Evolutionary conservation across 2,113 vertebrate species (phyloP).

Genomic region (Oryctolagus cuniculus): DNA sequence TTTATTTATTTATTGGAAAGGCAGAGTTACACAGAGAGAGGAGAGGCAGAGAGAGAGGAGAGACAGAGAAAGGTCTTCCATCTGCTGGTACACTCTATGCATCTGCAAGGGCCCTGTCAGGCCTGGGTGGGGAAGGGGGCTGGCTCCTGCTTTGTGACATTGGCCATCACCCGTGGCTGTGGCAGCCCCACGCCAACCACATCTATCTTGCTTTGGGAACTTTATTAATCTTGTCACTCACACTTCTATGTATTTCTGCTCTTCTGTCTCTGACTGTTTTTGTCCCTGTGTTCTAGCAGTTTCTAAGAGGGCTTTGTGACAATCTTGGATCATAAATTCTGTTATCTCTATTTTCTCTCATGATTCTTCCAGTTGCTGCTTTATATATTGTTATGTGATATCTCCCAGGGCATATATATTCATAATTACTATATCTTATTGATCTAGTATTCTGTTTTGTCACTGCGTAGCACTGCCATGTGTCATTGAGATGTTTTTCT

Average conservation of each 20-base stretch:
- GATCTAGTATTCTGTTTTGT: neutral
- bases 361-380: neutral
- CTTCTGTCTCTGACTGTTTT: neutral
- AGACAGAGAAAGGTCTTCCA: too few species aligned
- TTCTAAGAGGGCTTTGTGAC: neutral
- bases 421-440: accelerated
- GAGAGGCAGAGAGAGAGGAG: too few species aligned
- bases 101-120: accelerated
- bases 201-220: neutral
- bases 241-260: neutral
- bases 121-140: accelerated
- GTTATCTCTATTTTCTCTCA: neutral
- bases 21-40: too few species aligned
- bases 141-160: accelerated
- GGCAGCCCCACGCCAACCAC: accelerated
- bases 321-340: neutral
- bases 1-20: too few species aligned
- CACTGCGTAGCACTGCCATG: neutral
- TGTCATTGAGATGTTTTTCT: neutral
- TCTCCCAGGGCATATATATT: neutral
- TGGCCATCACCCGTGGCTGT: accelerated
- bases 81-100: too few species aligned
- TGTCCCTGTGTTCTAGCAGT: neutral
- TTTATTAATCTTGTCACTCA: slow-evolving; percentile 25
- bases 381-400: neutral